Evolutionary conservation across 2,797 vertebrate species (phyloP).

Genomic region (Mustela erminea): DNA sequence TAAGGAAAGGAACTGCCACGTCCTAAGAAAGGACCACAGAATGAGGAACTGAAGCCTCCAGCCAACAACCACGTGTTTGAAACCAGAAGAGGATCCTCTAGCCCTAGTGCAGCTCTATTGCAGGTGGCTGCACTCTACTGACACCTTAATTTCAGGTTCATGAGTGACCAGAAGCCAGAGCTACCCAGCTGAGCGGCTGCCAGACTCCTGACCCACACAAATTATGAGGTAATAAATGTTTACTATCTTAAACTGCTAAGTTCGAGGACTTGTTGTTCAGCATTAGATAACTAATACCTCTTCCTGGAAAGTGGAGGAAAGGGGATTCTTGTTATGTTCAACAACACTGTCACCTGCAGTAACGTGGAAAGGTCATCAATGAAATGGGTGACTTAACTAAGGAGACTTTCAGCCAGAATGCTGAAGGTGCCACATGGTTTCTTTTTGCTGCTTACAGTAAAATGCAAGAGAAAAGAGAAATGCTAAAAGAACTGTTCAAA

Average conservation of each 20-base stretch:
- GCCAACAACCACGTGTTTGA: neutral
- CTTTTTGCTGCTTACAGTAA: neutral
- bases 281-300: neutral
- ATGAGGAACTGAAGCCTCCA: neutral
- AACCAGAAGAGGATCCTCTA: neutral
- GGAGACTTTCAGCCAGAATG: neutral
- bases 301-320: neutral
- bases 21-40: neutral
- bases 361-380: neutral
- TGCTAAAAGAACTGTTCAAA: neutral
- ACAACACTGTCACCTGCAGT: neutral
- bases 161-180: neutral
- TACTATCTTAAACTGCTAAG: neutral
- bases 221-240: neutral
- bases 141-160: neutral
- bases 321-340: neutral
- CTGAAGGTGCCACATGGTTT: neutral
- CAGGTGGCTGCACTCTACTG: neutral
- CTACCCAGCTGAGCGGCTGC: neutral
- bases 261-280: neutral
- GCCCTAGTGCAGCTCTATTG: neutral
- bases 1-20: neutral
- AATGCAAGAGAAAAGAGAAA: slow-evolving; percentile 5
- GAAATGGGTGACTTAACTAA: neutral
- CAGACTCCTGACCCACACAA: neutral